phyloP scores from a whole-genome alignment of 2,797 vertebrate genomes.

The Falco berigora region DNA sequence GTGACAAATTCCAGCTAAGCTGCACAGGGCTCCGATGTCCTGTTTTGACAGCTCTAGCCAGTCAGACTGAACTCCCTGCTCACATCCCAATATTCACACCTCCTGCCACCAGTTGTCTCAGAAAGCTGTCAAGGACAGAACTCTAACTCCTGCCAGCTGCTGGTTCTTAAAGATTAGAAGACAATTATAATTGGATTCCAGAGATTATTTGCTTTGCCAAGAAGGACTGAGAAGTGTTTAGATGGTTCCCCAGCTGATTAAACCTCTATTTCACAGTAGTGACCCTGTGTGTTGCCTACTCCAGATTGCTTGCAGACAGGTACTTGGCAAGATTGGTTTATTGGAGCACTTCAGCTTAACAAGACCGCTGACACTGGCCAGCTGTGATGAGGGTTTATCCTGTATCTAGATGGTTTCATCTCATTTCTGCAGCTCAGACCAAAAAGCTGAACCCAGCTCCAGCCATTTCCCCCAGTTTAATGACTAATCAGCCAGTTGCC shows the following conservation, averaged over 20 bases:
- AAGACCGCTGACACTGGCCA: not conserved
- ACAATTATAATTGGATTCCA: conserved; percentile 61
- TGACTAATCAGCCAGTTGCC: not conserved
- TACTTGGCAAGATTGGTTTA: conserved; percentile 25
- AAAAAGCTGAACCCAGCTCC: not conserved
- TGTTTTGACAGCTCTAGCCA: conserved; percentile 2
- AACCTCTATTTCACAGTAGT: conserved; percentile 37
- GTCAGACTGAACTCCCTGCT: not conserved
- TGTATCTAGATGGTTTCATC: not conserved
- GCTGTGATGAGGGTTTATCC: conserved; percentile 15
- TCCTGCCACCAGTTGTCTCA: conserved; percentile 26
- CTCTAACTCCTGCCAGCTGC: conserved; percentile 17
- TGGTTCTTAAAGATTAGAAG: conserved; percentile 45
- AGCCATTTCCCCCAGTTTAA: not conserved
- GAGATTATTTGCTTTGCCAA: conserved; percentile 28
- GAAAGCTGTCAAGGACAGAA: conserved; percentile 43
- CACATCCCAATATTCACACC: not conserved
- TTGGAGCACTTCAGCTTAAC: conserved; percentile 19
- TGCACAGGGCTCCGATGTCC: not conserved
- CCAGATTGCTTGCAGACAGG: not conserved
- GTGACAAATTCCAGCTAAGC: not conserved
- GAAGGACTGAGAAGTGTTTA: conserved; percentile 35
- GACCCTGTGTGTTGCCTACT: not conserved
- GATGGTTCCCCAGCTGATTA: not conserved
- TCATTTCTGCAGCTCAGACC: conserved; percentile 16